Percentiles rank a stretch among this genome's conserved stretches.
Conservation (phyloP, 2,113 vertebrate genomes). For the Mola mola region DNA sequence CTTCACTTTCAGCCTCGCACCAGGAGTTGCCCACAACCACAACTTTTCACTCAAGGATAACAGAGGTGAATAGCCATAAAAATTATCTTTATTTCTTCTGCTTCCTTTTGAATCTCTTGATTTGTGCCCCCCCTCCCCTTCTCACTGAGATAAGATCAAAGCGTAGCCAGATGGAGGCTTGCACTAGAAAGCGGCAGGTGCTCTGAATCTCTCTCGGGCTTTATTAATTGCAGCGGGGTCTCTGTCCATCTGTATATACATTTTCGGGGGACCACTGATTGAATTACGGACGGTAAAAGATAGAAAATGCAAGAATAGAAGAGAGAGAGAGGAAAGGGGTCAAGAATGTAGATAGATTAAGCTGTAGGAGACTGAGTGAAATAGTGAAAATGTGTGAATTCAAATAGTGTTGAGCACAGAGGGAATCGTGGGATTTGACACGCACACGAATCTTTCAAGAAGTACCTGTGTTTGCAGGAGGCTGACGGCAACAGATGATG, state of each 20-base stretch:
- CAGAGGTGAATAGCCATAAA: slow-evolving; percentile 83
- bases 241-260: slow-evolving; percentile 69
- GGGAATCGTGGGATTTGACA: not conserved
- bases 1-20: slow-evolving; percentile 92
- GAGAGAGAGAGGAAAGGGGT: not conserved
- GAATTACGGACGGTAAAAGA: slow-evolving; percentile 43
- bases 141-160: slow-evolving; percentile 68
- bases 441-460: slow-evolving; percentile 14
- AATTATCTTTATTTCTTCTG: not conserved
- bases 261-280: slow-evolving; percentile 63
- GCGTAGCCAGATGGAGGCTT: slow-evolving; percentile 69
- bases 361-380: not conserved
- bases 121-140: not conserved
- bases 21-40: slow-evolving; percentile 91
- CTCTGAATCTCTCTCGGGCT: slow-evolving; percentile 51
- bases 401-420: not conserved
- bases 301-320: not conserved
- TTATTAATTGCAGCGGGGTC: slow-evolving; percentile 70
- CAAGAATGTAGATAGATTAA: not conserved
- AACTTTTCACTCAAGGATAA: slow-evolving; percentile 98
- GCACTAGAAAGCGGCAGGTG: slow-evolving; percentile 65
- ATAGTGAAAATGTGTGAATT: not conserved
- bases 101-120: not conserved
- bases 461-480: slow-evolving; percentile 15
- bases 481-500: slow-evolving; percentile 20